Base-by-base conservation (phyloP, 2,888 invertebrate genomes). In the Ormyrus rosae region DNA sequence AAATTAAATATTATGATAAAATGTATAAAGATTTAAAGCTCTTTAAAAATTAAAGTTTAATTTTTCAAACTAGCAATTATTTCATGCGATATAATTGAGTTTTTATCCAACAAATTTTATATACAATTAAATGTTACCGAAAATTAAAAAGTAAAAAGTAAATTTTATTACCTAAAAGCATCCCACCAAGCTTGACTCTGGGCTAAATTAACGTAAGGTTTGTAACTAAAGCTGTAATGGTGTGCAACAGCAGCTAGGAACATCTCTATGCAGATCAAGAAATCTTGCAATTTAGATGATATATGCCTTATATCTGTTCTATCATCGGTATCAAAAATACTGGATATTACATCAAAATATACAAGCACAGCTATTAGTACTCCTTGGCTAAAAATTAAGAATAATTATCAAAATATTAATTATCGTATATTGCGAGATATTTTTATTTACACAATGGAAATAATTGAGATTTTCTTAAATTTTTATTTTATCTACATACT, bases 201-300 rank as follows among this genome's bases (percentile, higher is more conserved):
- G 0, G 89, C 87, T 60, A 88, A 84, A 85, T 89, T 94, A 86
- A 96, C 93, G 89, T 94, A 99, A 60, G 97, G 96, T 89, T 95
- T 94, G 91, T 98, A 96, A n/a, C 98, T 96, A 91, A 99, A 99
- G 87, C 97, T 97, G 91, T 96, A 98, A 90, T 97, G 97, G 91
- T 99, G 98, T 0, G 98, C 98, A 46, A 98, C 94, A 1, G 98
- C 97, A 46, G 98, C 98, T 86, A 98, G 90, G 90, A 98, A 98
- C 99, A 99, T 99, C 92, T 99, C 99, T 88, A 99, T 97, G 90
- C 99, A 99, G 85, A 99, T 98, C 77, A 97, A 92, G 91, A 99
- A 98, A 92, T 99, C 97, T 95, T 98, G 92, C 84, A 98, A 90
- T 89, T 96, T 95, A 72, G 96, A 95, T 75, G 97, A 96, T 87